Percentiles rank a stretch among this genome's conserved stretches.
phyloP scores from a whole-genome alignment of 2,888 invertebrate species.

The Nomada ferruginata region DNA sequence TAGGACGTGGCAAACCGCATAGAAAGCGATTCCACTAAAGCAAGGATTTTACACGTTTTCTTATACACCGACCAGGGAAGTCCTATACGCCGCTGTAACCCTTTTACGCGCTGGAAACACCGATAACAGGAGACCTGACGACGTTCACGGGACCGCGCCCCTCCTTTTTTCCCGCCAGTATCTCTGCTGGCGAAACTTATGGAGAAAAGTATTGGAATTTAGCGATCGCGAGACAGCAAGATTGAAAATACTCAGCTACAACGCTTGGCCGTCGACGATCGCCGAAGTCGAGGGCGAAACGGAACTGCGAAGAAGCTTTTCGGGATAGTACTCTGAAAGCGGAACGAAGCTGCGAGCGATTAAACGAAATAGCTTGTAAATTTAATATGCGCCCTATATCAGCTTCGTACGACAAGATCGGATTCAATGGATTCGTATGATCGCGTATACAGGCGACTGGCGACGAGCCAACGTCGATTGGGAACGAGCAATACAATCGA shows the following conservation, averaged over 20 bases:
- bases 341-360: slow-evolving; percentile 23
- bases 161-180: background rate
- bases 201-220: background rate
- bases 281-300: background rate
- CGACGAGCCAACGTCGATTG: slow-evolving; percentile 24
- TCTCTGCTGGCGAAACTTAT: background rate
- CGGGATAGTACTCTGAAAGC: background rate
- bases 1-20: slow-evolving; percentile 9
- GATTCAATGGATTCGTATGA: slow-evolving; percentile 51
- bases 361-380: slow-evolving; percentile 55
- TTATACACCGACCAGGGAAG: background rate
- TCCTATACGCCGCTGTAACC: slow-evolving; percentile 37
- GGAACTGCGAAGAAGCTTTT: background rate
- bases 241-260: slow-evolving; percentile 18
- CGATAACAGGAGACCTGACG: slow-evolving; percentile 18
- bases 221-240: background rate
- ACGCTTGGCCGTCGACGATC: background rate
- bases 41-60: slow-evolving; percentile 34
- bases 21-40: background rate
- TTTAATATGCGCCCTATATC: slow-evolving; percentile 52
- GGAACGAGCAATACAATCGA: slow-evolving; percentile 2
- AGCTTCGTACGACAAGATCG: slow-evolving; percentile 14
- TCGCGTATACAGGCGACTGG: slow-evolving; percentile 38
- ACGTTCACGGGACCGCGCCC: background rate
- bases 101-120: slow-evolving; percentile 37